Conservation (phyloP, 92 coral and sea anemone genomes). For the Scolanthus callimorphus region DNA sequence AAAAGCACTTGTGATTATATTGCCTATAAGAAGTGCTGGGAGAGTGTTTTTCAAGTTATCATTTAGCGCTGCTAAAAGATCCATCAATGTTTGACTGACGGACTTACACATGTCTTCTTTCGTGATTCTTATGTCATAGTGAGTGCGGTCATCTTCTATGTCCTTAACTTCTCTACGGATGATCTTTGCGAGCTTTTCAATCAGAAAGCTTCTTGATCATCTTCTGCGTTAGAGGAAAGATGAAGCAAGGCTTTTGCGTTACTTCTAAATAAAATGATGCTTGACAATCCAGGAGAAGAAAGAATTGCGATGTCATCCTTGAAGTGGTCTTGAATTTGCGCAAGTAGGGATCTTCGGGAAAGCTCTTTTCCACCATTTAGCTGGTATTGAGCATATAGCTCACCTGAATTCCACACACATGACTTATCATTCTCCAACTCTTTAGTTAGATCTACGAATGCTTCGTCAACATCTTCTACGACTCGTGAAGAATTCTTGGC, state of each 20-base stretch:
- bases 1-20: slow-evolving; percentile 37
- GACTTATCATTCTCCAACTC: too few relatives aligned
- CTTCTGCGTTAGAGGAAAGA: slow-evolving; percentile 35
- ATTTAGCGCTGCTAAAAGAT: slow-evolving; percentile 42
- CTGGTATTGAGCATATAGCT: slow-evolving; percentile 39
- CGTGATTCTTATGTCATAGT: slow-evolving; percentile 44
- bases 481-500: neutral
- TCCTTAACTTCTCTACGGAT: slow-evolving; percentile 36
- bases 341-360: slow-evolving; percentile 27
- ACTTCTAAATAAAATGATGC: slow-evolving; percentile 30
- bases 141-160: slow-evolving; percentile 14
- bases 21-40: slow-evolving; percentile 54
- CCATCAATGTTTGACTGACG: slow-evolving; percentile 36
- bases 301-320: slow-evolving; percentile 36
- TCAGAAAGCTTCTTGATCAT: slow-evolving; percentile 19
- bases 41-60: slow-evolving; percentile 37
- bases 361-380: slow-evolving; percentile 44
- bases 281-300: slow-evolving; percentile 54
- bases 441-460: neutral
- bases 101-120: slow-evolving; percentile 33
- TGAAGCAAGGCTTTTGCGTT: slow-evolving; percentile 31
- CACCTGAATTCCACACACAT: slow-evolving; percentile 62
- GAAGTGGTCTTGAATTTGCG: slow-evolving; percentile 24
- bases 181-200: slow-evolving; percentile 25
- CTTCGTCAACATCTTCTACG: neutral